These are phyloP conservation scores for Ovis canadensis DNA, from an alignment of 2,113 vertebrate species.

Conservation along the genomic window DNA sequence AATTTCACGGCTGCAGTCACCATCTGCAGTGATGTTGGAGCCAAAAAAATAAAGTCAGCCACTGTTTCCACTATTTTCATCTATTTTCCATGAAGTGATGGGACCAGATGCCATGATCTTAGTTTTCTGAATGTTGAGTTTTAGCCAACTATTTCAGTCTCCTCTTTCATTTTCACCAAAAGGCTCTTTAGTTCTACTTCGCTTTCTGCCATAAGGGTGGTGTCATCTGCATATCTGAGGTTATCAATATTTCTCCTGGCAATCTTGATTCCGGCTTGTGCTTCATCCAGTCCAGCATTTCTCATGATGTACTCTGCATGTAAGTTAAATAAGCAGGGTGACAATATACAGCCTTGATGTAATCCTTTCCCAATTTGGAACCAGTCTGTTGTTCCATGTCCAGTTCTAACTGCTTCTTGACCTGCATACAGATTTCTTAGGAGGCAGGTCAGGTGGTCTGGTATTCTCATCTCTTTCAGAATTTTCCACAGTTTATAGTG, in stretches of 20 bases:
- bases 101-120: background rate
- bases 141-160: background rate
- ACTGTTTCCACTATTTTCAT: background rate
- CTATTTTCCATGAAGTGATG: background rate
- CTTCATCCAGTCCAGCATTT: background rate
- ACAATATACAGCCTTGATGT: background rate
- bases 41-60: background rate
- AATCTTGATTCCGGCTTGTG: background rate
- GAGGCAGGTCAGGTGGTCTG: background rate
- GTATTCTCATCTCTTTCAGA: background rate
- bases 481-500: background rate
- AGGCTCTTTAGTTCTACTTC: background rate
- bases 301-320: background rate
- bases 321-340: background rate
- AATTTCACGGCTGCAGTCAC: background rate
- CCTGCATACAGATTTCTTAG: background rate
- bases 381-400: background rate
- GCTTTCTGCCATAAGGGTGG: background rate
- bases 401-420: background rate
- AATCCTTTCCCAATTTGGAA: background rate
- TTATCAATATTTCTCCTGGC: accelerated
- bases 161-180: background rate
- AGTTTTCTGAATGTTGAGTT: background rate
- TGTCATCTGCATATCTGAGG: background rate
- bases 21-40: background rate